Conservation (phyloP, 2,797 vertebrate species). For the Percopsis omiscomaycus region DNA sequence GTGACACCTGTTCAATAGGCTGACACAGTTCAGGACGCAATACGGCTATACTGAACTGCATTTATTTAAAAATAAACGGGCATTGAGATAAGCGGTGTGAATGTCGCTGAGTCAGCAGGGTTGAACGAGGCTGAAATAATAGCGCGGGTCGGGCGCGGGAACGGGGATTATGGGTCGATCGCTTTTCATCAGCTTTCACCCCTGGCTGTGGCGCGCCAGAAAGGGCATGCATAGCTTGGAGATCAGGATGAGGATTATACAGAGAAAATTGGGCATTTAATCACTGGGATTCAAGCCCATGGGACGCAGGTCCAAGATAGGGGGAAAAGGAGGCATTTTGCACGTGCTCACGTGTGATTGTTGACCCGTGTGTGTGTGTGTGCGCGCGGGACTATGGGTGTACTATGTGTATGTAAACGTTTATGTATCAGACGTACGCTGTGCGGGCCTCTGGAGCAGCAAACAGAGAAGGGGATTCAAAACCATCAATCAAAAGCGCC, state of each 20-base stretch:
- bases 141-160: conserved; percentile 38
- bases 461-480: conserved; percentile 10
- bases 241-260: conserved; percentile 39
- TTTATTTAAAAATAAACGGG: neutral
- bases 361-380: neutral
- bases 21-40: neutral
- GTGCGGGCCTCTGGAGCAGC: neutral
- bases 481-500: conserved; percentile 39
- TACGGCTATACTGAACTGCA: neutral
- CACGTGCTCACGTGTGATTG: neutral
- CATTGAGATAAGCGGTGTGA: conserved; percentile 24
- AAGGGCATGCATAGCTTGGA: conserved; percentile 37
- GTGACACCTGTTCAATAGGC: too few relatives aligned
- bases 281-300: conserved; percentile 14
- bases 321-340: neutral
- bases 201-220: conserved; percentile 40
- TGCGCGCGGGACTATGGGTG: neutral
- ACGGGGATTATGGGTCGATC: conserved; percentile 52
- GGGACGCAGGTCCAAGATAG: conserved; percentile 11
- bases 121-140: conserved; percentile 42
- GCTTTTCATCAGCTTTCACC: conserved; percentile 54
- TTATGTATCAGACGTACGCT: neutral
- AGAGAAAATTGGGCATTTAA: conserved; percentile 36
- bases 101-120: conserved; percentile 36
- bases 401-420: neutral